These are phyloP conservation scores for Erinaceus europaeus DNA, from an alignment of 2,113 vertebrate genomes.

Conservation along the genomic window DNA sequence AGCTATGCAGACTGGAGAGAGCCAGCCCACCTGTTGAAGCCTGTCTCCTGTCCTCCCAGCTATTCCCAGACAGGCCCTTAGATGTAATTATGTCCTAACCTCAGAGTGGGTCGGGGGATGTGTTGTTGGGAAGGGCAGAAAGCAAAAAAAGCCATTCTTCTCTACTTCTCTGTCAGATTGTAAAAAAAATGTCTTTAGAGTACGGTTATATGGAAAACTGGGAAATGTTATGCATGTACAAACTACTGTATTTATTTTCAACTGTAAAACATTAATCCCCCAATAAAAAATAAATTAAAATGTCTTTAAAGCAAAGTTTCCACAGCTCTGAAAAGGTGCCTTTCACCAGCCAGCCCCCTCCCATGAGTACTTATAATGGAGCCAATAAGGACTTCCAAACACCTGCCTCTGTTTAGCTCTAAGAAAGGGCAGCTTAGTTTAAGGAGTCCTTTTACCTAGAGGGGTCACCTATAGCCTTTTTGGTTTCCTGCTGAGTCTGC, in stretches of 20 bases:
- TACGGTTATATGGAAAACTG: too few relatives aligned
- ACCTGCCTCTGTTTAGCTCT: not conserved
- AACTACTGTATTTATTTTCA: too few relatives aligned
- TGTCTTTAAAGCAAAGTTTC: not conserved
- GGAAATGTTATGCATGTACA: too few relatives aligned
- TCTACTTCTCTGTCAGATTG: not conserved
- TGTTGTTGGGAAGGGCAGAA: not conserved
- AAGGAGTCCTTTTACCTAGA: not conserved
- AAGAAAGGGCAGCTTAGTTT: not conserved
- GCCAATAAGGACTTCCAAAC: not conserved
- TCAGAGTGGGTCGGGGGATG: not conserved
- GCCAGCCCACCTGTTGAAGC: not conserved
- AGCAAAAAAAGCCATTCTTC: not conserved
- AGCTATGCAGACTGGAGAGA: not conserved
- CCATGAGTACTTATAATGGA: not conserved
- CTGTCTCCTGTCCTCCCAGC: not conserved
- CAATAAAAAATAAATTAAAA: too few relatives aligned
- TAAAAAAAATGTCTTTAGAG: too few relatives aligned
- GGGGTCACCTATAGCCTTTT: not conserved
- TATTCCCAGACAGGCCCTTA: not conserved
- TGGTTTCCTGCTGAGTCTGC: not conserved
- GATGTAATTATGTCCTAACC: not conserved
- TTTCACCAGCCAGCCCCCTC: not conserved
- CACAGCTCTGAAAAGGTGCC: not conserved
- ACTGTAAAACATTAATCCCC: too few relatives aligned